Base-by-base conservation (phyloP, 2,888 invertebrate species). In the Cacoxenus indagator region DNA sequence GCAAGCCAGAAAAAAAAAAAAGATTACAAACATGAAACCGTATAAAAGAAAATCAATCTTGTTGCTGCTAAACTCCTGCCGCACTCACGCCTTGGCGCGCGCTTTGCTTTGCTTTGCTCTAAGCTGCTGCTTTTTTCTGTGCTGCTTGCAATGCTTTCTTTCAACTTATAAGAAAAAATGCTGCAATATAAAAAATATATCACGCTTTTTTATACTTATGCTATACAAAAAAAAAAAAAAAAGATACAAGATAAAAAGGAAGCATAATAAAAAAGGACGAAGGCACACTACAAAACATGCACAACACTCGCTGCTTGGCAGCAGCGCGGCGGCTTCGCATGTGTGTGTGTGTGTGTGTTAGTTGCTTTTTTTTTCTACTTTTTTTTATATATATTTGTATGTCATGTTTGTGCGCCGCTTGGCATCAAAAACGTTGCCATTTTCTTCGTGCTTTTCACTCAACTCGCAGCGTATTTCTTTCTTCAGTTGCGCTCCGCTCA, bases 21-120 rank as follows among this genome's bases (percentile, higher is more conserved):
- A 74, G 73, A 80, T 74, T 74, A 73, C 74, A 78, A 75, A 75
- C 70, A 77, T 75, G 75, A 76, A 77, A 77, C 74, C 82, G 77
- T 83, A 85, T 79, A 83, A 81, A 85, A 81, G 82, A 82, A 85
- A 86, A 85, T 84, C 85, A 86, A 86, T 84, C 85, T 82, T 70
- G 70, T 73, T 54, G 19, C 64, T 66, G 67, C 61, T 69, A 65
- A 64, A 19, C 54, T 54, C 24, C 24, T 24, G 37, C 22, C 62
- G 14, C 61, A 61, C 29, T n/a, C 45, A 43, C 27, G 29, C 17
- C 37, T 46, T 37, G 37, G 37, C 37, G 37, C 37, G 37, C 37
- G 37, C 37, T 8, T 4, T 4, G 37, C 37, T 37, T 55, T 55
- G 24, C 19, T 26, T 1, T 26, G 4, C 26, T 26, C 55, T 14